phyloP scores from a whole-genome alignment of 1,140 invertebrate genomes.

The Nylanderia fulva region DNA sequence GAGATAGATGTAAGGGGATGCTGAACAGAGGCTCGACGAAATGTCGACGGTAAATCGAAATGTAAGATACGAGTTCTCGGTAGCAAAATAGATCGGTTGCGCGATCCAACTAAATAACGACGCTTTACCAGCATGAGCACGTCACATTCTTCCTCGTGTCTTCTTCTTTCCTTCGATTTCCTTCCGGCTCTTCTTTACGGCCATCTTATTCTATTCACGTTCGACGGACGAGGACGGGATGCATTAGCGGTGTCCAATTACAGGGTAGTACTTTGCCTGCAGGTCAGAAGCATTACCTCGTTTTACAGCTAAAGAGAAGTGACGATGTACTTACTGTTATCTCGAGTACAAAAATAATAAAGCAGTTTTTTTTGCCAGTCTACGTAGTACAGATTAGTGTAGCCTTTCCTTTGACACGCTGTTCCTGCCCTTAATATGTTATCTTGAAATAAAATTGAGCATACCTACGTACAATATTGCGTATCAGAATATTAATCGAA shows the following conservation, averaged over 20 bases:
- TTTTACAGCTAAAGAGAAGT: conserved; percentile 8
- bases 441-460: not conserved
- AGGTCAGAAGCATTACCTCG: conserved; percentile 49
- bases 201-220: conserved; percentile 73
- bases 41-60: conserved; percentile 28
- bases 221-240: conserved; percentile 65
- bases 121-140: conserved; percentile 49
- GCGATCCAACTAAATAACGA: conserved; percentile 69
- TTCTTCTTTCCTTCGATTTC: not conserved
- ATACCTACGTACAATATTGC: not conserved
- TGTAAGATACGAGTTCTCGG: not conserved
- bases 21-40: not conserved
- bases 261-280: conserved; percentile 47
- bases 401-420: not conserved
- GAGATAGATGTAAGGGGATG: conserved; percentile 1
- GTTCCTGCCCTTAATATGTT: not conserved
- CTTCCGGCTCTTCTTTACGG: not conserved
- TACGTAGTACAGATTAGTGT: conserved; percentile 9
- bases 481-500: not conserved
- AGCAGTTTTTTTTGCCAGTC: conserved; percentile 49
- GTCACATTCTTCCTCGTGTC: conserved; percentile 22
- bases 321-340: conserved; percentile 35
- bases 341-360: conserved; percentile 45
- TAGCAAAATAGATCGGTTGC: conserved; percentile 55
- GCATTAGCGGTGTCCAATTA: conserved; percentile 76